A percentile compares a stretch with the other conserved stretches of the same genome.
These are phyloP conservation scores for Xyrichtys novacula DNA, from an alignment of 2,797 vertebrate species.

Conservation along the genomic window DNA sequence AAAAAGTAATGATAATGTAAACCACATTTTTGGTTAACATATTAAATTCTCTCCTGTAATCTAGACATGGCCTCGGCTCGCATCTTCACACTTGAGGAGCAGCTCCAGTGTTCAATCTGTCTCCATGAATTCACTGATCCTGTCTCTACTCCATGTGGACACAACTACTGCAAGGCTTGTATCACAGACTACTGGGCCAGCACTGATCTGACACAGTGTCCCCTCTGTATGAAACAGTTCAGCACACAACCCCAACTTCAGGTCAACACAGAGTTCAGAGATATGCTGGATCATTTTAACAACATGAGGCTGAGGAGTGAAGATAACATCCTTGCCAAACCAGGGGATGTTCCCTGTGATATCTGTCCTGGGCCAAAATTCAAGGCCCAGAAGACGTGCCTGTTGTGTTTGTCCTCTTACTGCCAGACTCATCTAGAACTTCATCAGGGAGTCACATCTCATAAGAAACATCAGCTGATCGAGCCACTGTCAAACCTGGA, in stretches of 20 bases:
- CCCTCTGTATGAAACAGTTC: slow-evolving; percentile 50
- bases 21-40: neutral
- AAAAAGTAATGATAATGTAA: too few species aligned
- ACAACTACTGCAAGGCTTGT: slow-evolving; percentile 66
- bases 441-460: slow-evolving; percentile 44
- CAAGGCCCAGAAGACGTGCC: slow-evolving; percentile 63
- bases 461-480: slow-evolving; percentile 54
- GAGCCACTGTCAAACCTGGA: slow-evolving; percentile 54
- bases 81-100: slow-evolving; percentile 28
- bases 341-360: slow-evolving; percentile 61
- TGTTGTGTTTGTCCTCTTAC: slow-evolving; percentile 60
- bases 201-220: slow-evolving; percentile 31
- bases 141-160: slow-evolving; percentile 63
- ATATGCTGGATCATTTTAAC: slow-evolving; percentile 49
- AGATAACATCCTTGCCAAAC: slow-evolving; percentile 8
- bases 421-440: slow-evolving; percentile 59
- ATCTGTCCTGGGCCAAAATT: slow-evolving; percentile 40
- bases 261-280: slow-evolving; percentile 64
- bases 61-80: slow-evolving; percentile 58
- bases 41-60: slow-evolving; percentile 1
- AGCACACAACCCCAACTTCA: slow-evolving; percentile 26
- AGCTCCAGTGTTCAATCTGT: slow-evolving; percentile 60
- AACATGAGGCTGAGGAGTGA: neutral
- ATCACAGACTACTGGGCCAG: slow-evolving; percentile 54
- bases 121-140: slow-evolving; percentile 48